Percentiles rank a stretch among this genome's conserved stretches.
phyloP scores from a whole-genome alignment of 2,888 invertebrate genomes.

The Fragum sueziense region DNA sequence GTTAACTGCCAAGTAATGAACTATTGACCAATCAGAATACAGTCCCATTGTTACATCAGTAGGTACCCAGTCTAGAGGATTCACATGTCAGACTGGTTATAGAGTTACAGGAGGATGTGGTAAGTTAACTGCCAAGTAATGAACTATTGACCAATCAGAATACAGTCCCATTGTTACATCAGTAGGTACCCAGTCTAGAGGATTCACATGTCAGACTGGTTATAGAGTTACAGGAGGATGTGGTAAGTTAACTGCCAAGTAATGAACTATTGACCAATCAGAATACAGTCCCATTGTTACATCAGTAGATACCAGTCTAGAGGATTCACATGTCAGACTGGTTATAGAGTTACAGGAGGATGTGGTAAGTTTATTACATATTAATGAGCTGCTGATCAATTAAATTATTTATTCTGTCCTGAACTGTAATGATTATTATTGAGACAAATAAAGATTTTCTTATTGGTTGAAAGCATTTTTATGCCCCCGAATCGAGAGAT shows the following conservation, averaged over 20 bases:
- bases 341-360: not conserved
- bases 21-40: too few relatives aligned
- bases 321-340: not conserved
- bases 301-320: not conserved
- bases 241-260: too few relatives aligned
- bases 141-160: too few relatives aligned
- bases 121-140: too few relatives aligned
- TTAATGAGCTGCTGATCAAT: too few relatives aligned
- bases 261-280: too few relatives aligned
- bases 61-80: not conserved
- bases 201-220: not conserved
- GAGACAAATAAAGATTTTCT: too few relatives aligned
- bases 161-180: not conserved
- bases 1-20: too few relatives aligned
- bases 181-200: not conserved
- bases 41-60: not conserved
- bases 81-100: constrained; percentile 1
- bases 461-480: too few relatives aligned
- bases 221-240: not conserved
- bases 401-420: too few relatives aligned
- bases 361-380: constrained; percentile 13
- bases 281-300: not conserved
- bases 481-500: too few relatives aligned
- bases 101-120: not conserved
- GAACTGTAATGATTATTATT: too few relatives aligned